Evolutionary conservation across 2,797 vertebrate genomes (phyloP).

Genomic region (Lacerta bilineata): DNA sequence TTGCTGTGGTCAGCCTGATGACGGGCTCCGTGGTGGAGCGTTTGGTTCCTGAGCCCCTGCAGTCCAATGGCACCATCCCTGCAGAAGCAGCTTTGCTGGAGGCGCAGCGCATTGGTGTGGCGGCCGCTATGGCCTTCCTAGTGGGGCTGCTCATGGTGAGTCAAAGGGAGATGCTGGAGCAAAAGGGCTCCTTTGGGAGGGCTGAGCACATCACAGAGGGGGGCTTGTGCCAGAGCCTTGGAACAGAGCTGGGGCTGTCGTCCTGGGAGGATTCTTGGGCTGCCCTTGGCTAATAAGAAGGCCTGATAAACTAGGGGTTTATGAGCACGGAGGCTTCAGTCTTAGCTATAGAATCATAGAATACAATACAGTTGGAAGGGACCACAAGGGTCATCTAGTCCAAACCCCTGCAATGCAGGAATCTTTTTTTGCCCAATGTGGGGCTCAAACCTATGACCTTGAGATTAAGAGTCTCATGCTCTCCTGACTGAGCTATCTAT

Average conservation of each 20-base stretch:
- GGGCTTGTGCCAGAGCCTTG: not conserved
- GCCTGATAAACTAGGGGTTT: not conserved
- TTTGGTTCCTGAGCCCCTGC: constrained; percentile 84
- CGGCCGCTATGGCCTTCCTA: constrained; percentile 89
- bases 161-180: not conserved
- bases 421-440: too few relatives aligned
- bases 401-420: too few relatives aligned
- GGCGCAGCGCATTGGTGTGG: constrained; percentile 88
- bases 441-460: too few relatives aligned
- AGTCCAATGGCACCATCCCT: constrained; percentile 82
- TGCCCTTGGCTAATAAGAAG: not conserved
- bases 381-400: too few relatives aligned
- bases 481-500: too few relatives aligned
- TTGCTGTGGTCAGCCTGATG: constrained; percentile 94
- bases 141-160: constrained; percentile 91
- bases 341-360: not conserved
- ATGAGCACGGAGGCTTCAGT: not conserved
- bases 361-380: too few relatives aligned
- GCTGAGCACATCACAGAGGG: not conserved
- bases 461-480: too few relatives aligned
- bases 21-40: constrained; percentile 91
- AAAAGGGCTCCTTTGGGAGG: not conserved
- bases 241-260: not conserved
- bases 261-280: not conserved
- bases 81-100: constrained; percentile 82